Evolutionary conservation across 2,888 invertebrate species (phyloP), one percentile per base, ranked within the genome.

Genomic region (Oligia fasciuncula): DNA sequence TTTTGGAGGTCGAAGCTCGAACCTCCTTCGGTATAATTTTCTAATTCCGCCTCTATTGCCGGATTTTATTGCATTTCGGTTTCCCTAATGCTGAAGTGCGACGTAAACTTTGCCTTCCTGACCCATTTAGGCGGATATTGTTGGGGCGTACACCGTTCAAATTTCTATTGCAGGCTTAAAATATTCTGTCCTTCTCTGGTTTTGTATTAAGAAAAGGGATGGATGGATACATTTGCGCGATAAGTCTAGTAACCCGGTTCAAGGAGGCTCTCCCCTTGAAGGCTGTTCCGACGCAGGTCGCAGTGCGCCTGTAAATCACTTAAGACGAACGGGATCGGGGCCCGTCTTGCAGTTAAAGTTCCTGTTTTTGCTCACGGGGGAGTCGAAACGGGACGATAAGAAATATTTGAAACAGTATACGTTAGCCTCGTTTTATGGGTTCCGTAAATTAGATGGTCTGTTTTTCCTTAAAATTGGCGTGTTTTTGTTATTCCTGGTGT

Each of bases 61-160:
- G 91, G 93, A 92, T 95, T 96, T 95, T 95, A 95, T 94, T 93
- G 93, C 94, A 91, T 91, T 95, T 95, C 93, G 94, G 94, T 94
- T 95, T 94, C 94, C 95, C 92, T 93, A 94, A 94, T 93, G 92
- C 94, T 91, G 92, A 94, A 94, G 93, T 93, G 94, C 93, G 92
- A 91, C 94, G 94, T 96, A 96, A 96, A 96, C 95, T 96, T 96
- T 95, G 95, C 93, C 95, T 96, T 96, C 96, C 96, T 96, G 96
- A 97, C 97, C 97, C 96, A 96, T 96, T 96, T 96, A 95, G 93
- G 87, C 88, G 94, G 94, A 95, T 95, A 95, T 94, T 92, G 94
- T 92, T 88, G 94, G 94, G 94, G 95, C 93, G 93, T 92, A 90
- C 92, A 92, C 93, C 93, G 93, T 94, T 94, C 93, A 94, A 94